Conservation (phyloP, 2,888 invertebrate genomes). For the Auanema sp. region DNA sequence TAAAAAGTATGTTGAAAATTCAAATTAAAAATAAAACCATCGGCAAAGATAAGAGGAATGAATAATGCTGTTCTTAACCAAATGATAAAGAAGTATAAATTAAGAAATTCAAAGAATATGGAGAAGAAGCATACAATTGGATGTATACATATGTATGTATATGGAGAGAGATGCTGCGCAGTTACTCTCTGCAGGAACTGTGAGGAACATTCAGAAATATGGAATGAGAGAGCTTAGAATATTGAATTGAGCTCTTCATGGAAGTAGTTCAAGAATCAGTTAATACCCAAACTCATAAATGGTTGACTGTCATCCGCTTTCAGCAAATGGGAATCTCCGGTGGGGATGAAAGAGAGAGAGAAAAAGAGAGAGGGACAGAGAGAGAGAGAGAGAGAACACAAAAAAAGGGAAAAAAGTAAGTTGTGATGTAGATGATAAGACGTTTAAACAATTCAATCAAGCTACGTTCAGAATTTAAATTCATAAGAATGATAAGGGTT, state of each 20-base stretch:
- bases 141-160: not conserved
- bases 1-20: not conserved
- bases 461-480: too few relatives aligned
- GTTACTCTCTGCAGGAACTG: not conserved
- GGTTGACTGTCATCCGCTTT: too few relatives aligned
- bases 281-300: too few relatives aligned
- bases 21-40: not conserved
- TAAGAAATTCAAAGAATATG: not conserved
- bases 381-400: not conserved
- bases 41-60: constrained; percentile 1
- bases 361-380: not conserved
- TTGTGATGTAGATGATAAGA: not conserved
- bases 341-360: not conserved
- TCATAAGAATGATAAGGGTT: not conserved
- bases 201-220: too few relatives aligned
- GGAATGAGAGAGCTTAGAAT: too few relatives aligned
- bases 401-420: not conserved
- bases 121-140: not conserved
- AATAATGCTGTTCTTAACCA: not conserved
- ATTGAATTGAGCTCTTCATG: too few relatives aligned
- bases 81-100: constrained; percentile 2
- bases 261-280: too few relatives aligned
- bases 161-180: not conserved
- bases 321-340: too few relatives aligned
- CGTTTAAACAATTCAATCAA: too few relatives aligned